Evolutionary conservation across 92 coral and sea anemone genomes (phyloP).

Genomic region (Meandrina meandrites): DNA sequence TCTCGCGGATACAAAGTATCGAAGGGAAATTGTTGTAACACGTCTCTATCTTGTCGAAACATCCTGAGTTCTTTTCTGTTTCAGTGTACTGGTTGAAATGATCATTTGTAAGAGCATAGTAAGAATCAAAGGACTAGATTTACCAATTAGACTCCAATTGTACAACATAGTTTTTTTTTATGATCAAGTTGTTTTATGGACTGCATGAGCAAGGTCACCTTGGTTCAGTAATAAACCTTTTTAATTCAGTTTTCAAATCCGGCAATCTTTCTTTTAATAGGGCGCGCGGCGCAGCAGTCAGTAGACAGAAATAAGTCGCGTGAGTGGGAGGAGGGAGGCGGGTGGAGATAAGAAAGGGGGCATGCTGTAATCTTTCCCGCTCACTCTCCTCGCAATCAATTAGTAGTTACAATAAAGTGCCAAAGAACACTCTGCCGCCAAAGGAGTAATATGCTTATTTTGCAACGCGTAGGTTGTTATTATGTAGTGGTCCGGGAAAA

Average conservation of each 20-base stretch:
- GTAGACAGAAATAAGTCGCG: neutral
- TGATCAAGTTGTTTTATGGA: neutral
- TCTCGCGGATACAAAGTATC: neutral
- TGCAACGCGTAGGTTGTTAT: neutral
- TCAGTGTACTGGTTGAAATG: neutral
- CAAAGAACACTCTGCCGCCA: neutral
- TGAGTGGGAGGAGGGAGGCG: neutral
- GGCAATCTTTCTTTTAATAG: neutral
- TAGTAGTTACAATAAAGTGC: neutral
- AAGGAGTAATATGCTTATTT: neutral
- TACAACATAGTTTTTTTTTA: too few relatives aligned
- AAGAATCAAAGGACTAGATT: too few relatives aligned
- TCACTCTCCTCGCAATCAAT: neutral
- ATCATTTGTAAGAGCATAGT: neutral
- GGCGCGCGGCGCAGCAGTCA: neutral
- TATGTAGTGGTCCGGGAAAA: neutral
- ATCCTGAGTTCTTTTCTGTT: neutral
- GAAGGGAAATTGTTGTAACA: neutral
- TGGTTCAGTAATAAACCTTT: neutral
- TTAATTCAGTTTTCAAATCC: neutral
- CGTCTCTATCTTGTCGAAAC: neutral
- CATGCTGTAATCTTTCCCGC: neutral
- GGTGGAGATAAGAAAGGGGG: neutral
- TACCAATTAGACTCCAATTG: too few relatives aligned
- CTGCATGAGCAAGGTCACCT: neutral